These are phyloP conservation scores for Xanthorhoe spadicearia DNA, from an alignment of 2,888 invertebrate genomes.

Conservation along the genomic window DNA sequence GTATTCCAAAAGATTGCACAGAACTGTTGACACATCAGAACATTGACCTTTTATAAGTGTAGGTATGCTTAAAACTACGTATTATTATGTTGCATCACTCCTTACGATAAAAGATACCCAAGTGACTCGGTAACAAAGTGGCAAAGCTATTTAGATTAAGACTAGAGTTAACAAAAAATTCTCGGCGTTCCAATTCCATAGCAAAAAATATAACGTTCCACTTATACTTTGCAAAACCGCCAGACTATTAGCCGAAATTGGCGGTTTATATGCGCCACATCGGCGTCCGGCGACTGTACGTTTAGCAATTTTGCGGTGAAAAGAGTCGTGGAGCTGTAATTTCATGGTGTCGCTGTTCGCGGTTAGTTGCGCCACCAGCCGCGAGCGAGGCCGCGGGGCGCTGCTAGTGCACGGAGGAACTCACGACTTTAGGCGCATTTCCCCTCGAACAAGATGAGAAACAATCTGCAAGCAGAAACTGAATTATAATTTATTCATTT, in stretches of 20 bases:
- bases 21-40: too few relatives aligned
- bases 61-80: too few relatives aligned
- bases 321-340: slow-evolving; percentile 11
- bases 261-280: slow-evolving; percentile 5
- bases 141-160: neutral
- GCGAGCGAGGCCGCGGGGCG: neutral
- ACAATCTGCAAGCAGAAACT: too few relatives aligned
- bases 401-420: too few relatives aligned
- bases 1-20: too few relatives aligned
- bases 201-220: neutral
- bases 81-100: too few relatives aligned
- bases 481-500: too few relatives aligned
- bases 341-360: slow-evolving; percentile 7
- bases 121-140: neutral
- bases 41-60: too few relatives aligned
- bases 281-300: neutral
- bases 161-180: neutral
- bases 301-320: slow-evolving; percentile 11
- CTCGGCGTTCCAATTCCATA: neutral
- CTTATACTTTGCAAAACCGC: neutral
- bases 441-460: too few relatives aligned
- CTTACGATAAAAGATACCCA: too few relatives aligned
- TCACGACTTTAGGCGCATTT: too few relatives aligned
- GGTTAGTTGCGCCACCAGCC: slow-evolving; percentile 3
- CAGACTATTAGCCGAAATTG: neutral